phyloP scores from a whole-genome alignment of 2,797 vertebrate genomes.

The Betta splendens region DNA sequence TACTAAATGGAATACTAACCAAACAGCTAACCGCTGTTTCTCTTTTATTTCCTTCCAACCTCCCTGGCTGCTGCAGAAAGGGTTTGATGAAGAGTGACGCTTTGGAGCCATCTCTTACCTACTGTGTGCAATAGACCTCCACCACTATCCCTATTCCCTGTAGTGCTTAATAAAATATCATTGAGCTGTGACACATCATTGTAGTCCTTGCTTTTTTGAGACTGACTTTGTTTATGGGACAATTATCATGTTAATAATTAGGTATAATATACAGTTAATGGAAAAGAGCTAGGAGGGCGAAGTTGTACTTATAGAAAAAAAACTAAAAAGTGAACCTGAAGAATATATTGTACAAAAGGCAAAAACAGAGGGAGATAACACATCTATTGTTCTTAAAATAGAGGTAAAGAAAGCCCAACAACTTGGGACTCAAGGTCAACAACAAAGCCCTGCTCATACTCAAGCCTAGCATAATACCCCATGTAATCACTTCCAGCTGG shows the following conservation, averaged over 20 bases:
- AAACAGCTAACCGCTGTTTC: constrained; percentile 40
- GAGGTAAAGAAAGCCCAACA: constrained; percentile 51
- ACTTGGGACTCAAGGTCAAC: constrained; percentile 56
- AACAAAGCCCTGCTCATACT: constrained; percentile 36
- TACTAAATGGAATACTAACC: constrained; percentile 48
- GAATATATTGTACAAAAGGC: neutral
- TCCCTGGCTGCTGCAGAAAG: constrained; percentile 74
- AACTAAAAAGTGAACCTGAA: constrained; percentile 7
- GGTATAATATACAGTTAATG: too few species aligned
- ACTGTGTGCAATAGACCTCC: constrained; percentile 49
- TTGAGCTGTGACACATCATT: constrained; percentile 40
- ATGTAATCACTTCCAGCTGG: constrained; percentile 67
- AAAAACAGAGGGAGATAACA: constrained; percentile 44
- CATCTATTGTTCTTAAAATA: constrained; percentile 69
- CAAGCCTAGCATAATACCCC: constrained; percentile 37
- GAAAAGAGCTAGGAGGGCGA: too few species aligned
- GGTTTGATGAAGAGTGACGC: constrained; percentile 82
- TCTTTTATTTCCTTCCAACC: constrained; percentile 40
- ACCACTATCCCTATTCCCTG: constrained; percentile 49
- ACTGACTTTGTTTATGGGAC: neutral
- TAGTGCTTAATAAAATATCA: constrained; percentile 73
- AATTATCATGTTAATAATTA: too few species aligned
- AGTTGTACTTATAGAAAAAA: neutral
- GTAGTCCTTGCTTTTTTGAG: constrained; percentile 25
- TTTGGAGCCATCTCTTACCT: constrained; percentile 50